Evolutionary conservation across 2,797 vertebrate genomes (phyloP).

Genomic region (Pempheris klunzingeri): DNA sequence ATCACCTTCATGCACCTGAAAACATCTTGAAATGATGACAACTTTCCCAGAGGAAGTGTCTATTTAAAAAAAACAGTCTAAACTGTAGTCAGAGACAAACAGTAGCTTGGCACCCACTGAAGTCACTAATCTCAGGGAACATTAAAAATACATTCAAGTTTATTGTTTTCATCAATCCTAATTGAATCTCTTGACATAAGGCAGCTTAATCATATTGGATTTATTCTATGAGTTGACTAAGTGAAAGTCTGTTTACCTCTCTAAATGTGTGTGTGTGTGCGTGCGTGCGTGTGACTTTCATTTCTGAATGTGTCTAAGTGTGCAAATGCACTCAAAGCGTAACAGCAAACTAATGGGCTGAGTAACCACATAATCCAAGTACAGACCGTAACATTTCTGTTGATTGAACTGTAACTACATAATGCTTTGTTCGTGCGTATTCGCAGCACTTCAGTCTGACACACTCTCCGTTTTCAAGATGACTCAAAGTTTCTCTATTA

Average conservation of each 20-base stretch:
- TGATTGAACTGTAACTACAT: constrained; percentile 72
- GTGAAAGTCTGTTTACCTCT: constrained; percentile 14
- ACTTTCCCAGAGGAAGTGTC: not conserved
- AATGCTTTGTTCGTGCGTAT: constrained; percentile 57
- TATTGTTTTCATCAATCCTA: constrained; percentile 17
- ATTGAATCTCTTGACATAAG: constrained; percentile 20
- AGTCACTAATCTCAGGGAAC: not conserved
- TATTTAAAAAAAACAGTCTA: not conserved
- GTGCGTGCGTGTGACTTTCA: constrained; percentile 21
- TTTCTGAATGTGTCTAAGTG: constrained; percentile 34
- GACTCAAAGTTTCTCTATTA: constrained; percentile 65
- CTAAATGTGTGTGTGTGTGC: constrained; percentile 7
- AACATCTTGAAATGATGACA: constrained; percentile 12
- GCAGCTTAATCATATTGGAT: not conserved
- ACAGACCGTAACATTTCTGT: constrained; percentile 62
- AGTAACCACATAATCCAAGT: constrained; percentile 65
- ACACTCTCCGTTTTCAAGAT: constrained; percentile 42
- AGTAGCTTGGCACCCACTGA: too few species aligned
- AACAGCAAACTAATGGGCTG: constrained; percentile 36
- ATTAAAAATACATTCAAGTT: not conserved
- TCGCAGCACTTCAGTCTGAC: constrained; percentile 54
- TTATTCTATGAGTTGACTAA: not conserved
- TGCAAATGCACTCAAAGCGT: constrained; percentile 36
- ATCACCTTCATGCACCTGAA: constrained; percentile 30
- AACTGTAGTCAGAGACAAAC: not conserved